These are phyloP conservation scores for Sinelater perroti DNA, from an alignment of 2,888 invertebrate genomes.

Conservation along the genomic window DNA sequence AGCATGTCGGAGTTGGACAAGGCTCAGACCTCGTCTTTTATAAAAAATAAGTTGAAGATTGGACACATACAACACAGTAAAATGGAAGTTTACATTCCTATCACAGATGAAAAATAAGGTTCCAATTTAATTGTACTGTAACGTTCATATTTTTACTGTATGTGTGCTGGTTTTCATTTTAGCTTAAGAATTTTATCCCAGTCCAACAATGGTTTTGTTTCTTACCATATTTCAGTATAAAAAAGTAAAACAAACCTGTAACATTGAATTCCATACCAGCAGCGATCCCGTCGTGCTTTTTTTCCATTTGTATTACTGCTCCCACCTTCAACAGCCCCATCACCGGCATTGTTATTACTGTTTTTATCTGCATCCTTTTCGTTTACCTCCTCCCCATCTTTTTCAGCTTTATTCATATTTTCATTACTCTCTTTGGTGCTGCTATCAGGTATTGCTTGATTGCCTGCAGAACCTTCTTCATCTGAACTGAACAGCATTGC, in stretches of 20 bases:
- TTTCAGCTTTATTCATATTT: neutral
- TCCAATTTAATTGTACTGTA: too few species aligned
- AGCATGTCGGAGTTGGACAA: too few species aligned
- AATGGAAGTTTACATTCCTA: too few species aligned
- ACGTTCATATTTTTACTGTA: too few species aligned
- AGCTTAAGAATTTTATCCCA: too few species aligned
- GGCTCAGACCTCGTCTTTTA: too few species aligned
- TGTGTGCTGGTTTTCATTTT: too few species aligned
- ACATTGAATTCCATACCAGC: constrained; percentile 71
- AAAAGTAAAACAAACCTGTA: constrained; percentile 64
- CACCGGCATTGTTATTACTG: constrained; percentile 1
- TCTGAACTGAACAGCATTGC: constrained; percentile 27
- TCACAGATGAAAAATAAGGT: too few species aligned
- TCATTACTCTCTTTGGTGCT: neutral
- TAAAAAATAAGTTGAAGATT: too few species aligned
- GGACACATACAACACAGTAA: too few species aligned
- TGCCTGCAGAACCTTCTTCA: constrained; percentile 7
- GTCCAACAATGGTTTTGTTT: too few species aligned
- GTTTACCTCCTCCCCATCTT: neutral
- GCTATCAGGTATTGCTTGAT: neutral
- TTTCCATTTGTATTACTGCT: constrained; percentile 24
- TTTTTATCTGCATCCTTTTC: neutral
- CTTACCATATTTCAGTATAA: too few species aligned
- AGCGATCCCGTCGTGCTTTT: constrained; percentile 61
- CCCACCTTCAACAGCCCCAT: constrained; percentile 18